These are phyloP conservation scores for Callocephalon fimbriatum DNA, from an alignment of 2,113 vertebrate species.

Conservation along the genomic window DNA sequence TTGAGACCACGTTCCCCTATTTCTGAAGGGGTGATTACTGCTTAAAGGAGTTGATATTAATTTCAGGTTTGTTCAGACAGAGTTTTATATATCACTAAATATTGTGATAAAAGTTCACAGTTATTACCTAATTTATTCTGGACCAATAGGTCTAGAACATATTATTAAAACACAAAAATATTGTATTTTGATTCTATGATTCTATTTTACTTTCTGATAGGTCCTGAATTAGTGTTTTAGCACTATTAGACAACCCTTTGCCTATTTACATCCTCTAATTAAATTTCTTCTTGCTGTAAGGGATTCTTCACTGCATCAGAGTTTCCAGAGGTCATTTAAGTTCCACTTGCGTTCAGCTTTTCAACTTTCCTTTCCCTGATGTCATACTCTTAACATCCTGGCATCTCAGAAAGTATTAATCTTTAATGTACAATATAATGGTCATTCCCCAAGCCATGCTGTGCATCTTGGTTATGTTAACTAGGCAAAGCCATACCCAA, in stretches of 20 bases:
- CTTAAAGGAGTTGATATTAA: not conserved
- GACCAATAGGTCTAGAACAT: not conserved
- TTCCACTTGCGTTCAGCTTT: not conserved
- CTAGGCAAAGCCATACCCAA: not conserved
- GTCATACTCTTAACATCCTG: not conserved
- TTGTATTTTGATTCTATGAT: not conserved
- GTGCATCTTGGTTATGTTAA: not conserved
- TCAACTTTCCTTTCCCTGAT: not conserved
- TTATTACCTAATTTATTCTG: not conserved
- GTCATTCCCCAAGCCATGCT: not conserved
- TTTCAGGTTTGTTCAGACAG: not conserved
- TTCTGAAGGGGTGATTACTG: not conserved
- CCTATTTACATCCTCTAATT: not conserved
- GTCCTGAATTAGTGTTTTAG: not conserved
- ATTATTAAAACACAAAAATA: not conserved
- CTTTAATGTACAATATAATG: not conserved
- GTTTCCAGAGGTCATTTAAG: not conserved
- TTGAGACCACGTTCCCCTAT: not conserved
- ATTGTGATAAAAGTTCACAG: not conserved
- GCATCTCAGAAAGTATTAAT: slow-evolving; percentile 15
- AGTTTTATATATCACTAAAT: not conserved
- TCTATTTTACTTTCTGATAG: not conserved
- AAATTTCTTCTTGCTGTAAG: not conserved
- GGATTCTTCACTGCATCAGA: not conserved
- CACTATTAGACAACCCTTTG: not conserved